phyloP scores from a whole-genome alignment of 1,140 invertebrate species.

The Drosophila sulfurigaster region DNA sequence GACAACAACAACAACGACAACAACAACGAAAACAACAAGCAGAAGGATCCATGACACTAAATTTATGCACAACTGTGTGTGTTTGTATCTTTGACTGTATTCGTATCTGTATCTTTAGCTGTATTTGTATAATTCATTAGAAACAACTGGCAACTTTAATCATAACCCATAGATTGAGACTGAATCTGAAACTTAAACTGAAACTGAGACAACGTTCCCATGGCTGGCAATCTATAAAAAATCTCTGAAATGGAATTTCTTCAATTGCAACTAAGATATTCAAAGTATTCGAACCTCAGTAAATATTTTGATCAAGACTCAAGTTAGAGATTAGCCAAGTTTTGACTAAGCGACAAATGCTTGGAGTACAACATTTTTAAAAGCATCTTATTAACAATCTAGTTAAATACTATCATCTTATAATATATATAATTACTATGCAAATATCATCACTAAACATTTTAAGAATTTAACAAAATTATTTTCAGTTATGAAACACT shows the following conservation, averaged over 20 bases:
- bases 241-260: background rate
- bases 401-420: too few relatives aligned
- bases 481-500: too few relatives aligned
- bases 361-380: too few relatives aligned
- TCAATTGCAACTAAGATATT: background rate
- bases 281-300: background rate
- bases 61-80: constrained; percentile 18
- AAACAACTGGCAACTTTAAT: constrained; percentile 55
- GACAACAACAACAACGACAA: constrained; percentile 38
- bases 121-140: constrained; percentile 62
- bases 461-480: too few relatives aligned
- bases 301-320: background rate
- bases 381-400: too few relatives aligned
- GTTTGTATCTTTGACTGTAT: constrained; percentile 4
- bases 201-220: constrained; percentile 2
- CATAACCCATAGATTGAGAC: constrained; percentile 14
- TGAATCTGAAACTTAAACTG: constrained; percentile 1
- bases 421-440: too few relatives aligned
- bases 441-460: too few relatives aligned
- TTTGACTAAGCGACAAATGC: too few relatives aligned
- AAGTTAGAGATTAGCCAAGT: too few relatives aligned
- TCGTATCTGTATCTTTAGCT: constrained; percentile 38
- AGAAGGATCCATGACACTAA: constrained; percentile 55
- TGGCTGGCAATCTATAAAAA: background rate
- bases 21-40: background rate